Evolutionary conservation across 2,888 invertebrate species (phyloP), one percentile per base, ranked within the genome.

Genomic region (Lithophane semibrunnea): DNA sequence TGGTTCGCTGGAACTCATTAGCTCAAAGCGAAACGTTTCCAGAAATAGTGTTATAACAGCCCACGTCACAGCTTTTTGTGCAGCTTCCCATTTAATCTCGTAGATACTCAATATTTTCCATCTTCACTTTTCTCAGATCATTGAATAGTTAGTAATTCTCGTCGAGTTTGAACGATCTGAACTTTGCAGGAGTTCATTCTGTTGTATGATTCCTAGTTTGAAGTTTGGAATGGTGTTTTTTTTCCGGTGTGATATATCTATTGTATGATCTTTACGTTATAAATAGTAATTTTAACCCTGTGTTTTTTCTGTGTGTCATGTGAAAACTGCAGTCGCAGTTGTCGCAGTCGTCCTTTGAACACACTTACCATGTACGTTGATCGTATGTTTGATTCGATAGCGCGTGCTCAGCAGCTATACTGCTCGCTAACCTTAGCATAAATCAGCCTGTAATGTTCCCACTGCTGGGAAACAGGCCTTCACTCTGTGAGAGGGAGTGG

Each of bases 71-170:
- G 10, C 44, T 66, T 65, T 77, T 77, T 76, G 60, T 75, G 64
- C 66, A 78, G 52, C 24, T 73, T 58, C 47, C 42, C 74, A 44
- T 73, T 83, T 80, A 79, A 78, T 65, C 71, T 66, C 56, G 60
- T 56, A 37, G 65, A 18, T 75, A 49, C 60, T 77, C 63, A 83
- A 79, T 78, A 85, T 77, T 80, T 77, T 52, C 66, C 66, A 76
- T 73, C 78, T 88, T 80, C 75, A 77, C 73, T 85, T 83, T 77
- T 79, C 58, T 71, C 84, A 70, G 75, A 77, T 73, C 79, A 83
- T 79, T 88, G 86, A 88, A 88, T 81, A 77, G 83, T 73, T 83
- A 72, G 73, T 80, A 88, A 79, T 86, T 83, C 74, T 66, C 24
- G 21, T 75, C 49, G n/a, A 80, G 65, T 74, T 83, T 75, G 65